A percentile compares a stretch with the other conserved stretches of the same genome.
Evolutionary conservation across 1,140 invertebrate species (phyloP).

Genomic region (Onthophagus taurus): DNA sequence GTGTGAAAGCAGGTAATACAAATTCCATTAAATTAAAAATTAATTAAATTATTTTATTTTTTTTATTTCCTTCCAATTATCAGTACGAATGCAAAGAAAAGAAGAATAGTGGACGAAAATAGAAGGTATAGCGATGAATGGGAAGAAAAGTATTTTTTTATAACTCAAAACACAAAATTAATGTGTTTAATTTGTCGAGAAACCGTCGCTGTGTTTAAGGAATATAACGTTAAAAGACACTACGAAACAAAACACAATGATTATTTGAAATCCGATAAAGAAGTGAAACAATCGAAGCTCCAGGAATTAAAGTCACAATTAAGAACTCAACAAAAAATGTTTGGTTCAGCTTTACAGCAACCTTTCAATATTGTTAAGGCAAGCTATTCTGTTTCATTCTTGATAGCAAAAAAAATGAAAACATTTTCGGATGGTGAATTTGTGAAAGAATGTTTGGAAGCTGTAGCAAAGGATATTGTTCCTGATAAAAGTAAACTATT

Average conservation of each 20-base stretch:
- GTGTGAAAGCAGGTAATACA: too few relatives aligned
- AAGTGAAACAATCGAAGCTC: conserved; percentile 15
- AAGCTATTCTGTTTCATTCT: conserved; percentile 23
- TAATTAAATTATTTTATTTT: too few relatives aligned
- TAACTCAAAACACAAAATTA: conserved; percentile 13
- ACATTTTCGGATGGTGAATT: conserved; percentile 30
- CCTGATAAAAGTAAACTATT: conserved; percentile 26
- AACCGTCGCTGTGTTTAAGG: conserved; percentile 25
- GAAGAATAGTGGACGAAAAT: too few relatives aligned
- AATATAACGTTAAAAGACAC: conserved; percentile 28
- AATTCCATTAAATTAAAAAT: too few relatives aligned
- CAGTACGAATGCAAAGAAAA: too few relatives aligned
- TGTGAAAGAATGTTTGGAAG: conserved; percentile 30
- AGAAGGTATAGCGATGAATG: conserved; percentile 11
- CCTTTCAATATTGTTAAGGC: conserved; percentile 16
- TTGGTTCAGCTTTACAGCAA: conserved; percentile 14
- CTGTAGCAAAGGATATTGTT: conserved; percentile 23
- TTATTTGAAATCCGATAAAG: conserved; percentile 15
- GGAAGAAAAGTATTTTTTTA: conserved; percentile 15
- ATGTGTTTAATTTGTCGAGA: conserved; percentile 23
- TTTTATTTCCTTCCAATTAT: too few relatives aligned
- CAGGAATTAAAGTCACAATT: conserved; percentile 7
- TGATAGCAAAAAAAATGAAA: conserved; percentile 28
- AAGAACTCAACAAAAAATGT: conserved; percentile 6
- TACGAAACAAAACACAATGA: conserved; percentile 18